Percentiles rank a stretch among this genome's conserved stretches.
Evolutionary conservation across 1,140 invertebrate genomes (phyloP).

Genomic region (Drosophila truncata): DNA sequence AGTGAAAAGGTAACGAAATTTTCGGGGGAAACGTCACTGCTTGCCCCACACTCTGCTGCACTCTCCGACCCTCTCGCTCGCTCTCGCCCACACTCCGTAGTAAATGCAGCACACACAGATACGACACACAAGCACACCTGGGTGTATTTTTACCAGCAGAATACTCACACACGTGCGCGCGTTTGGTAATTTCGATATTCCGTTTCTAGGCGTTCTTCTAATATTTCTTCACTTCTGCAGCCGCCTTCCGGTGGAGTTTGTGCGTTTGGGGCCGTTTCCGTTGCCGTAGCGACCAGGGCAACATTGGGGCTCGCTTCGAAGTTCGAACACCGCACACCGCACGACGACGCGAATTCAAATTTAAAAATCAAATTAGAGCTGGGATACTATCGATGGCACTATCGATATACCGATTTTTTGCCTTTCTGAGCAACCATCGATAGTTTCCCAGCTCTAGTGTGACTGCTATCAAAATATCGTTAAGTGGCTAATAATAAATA

Average conservation of each 20-base stretch:
- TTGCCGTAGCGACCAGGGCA: conserved; percentile 24
- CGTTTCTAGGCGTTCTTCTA: conserved; percentile 55
- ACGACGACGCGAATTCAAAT: too few relatives aligned
- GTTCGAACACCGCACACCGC: too few relatives aligned
- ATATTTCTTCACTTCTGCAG: conserved; percentile 38
- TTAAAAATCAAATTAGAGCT: too few relatives aligned
- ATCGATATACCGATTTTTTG: too few relatives aligned
- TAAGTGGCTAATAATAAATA: too few relatives aligned
- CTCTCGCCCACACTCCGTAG: conserved; percentile 62
- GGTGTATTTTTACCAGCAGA: conserved; percentile 13
- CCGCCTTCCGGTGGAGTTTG: conserved; percentile 16
- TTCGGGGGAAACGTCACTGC: conserved; percentile 32
- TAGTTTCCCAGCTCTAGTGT: too few relatives aligned
- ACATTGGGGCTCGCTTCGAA: conserved; percentile 13
- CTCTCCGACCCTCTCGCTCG: conserved; percentile 53
- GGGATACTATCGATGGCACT: too few relatives aligned
- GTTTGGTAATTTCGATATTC: conserved; percentile 56
- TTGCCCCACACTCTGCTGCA: conserved; percentile 58
- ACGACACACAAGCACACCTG: conserved; percentile 16
- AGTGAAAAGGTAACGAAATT: conserved; percentile 23
- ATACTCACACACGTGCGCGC: conserved; percentile 45
- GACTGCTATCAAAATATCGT: too few relatives aligned
- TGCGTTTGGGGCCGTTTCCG: conserved; percentile 16
- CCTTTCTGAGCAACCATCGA: too few relatives aligned
- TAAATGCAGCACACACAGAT: conserved; percentile 59